Evolutionary conservation across 2,888 invertebrate species (phyloP).

Genomic region (Helleia helle): DNA sequence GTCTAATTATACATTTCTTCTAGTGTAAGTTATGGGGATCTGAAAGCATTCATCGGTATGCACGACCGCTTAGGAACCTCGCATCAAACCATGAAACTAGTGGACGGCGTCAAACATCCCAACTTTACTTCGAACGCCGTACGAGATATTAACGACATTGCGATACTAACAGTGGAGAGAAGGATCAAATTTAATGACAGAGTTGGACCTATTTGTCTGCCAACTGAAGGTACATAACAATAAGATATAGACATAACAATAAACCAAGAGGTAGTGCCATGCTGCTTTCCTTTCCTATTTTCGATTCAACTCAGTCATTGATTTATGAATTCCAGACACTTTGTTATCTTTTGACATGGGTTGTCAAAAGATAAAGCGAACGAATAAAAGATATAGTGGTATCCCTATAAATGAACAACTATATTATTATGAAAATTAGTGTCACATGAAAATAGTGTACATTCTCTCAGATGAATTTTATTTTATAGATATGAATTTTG

Average conservation of each 20-base stretch:
- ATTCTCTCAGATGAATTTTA: not conserved
- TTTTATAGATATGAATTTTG: slow-evolving; percentile 46
- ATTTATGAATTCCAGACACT: no score
- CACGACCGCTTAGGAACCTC: slow-evolving; percentile 57
- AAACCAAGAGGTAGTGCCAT: no score
- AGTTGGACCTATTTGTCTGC: slow-evolving; percentile 69
- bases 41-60: slow-evolving; percentile 63
- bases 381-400: no score
- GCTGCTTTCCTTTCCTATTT: no score
- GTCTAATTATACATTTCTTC: no score
- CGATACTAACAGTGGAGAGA: slow-evolving; percentile 60
- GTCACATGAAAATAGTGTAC: no score
- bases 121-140: slow-evolving; percentile 67
- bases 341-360: no score
- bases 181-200: slow-evolving; percentile 53
- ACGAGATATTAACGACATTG: slow-evolving; percentile 74
- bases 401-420: no score
- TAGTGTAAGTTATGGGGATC: slow-evolving; percentile 49
- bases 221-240: slow-evolving; percentile 36
- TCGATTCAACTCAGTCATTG: no score
- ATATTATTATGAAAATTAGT: no score
- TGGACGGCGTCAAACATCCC: slow-evolving; percentile 56
- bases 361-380: no score
- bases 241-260: no score
- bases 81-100: slow-evolving; percentile 34